phyloP scores from a whole-genome alignment of 1,140 invertebrate genomes.

The Pectinophora gossypiella region DNA sequence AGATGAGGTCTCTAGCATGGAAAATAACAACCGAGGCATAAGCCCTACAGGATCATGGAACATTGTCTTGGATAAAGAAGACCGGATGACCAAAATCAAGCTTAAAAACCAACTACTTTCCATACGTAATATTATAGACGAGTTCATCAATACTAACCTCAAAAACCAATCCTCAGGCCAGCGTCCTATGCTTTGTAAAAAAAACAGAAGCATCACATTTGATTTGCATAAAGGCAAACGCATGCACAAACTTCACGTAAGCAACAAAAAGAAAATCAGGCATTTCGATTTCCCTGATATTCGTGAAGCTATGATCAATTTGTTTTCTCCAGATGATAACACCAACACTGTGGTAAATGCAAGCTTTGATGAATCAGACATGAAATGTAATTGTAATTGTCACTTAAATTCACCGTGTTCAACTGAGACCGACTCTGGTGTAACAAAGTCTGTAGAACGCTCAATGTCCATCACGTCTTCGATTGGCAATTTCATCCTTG shows the following conservation, averaged over 20 bases:
- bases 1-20: conserved; percentile 22
- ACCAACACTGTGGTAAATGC: conserved; percentile 11
- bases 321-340: conserved; percentile 29
- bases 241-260: conserved; percentile 19
- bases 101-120: conserved; percentile 46
- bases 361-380: conserved; percentile 24
- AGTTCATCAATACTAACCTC: conserved; percentile 33
- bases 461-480: conserved; percentile 51
- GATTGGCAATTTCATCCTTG: conserved; percentile 58
- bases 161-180: background rate
- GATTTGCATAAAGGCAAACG: conserved; percentile 22
- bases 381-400: conserved; percentile 49
- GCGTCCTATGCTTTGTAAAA: background rate
- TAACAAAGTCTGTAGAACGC: conserved; percentile 33
- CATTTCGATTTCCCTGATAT: conserved; percentile 60
- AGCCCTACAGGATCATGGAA: conserved; percentile 50
- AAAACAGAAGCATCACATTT: conserved; percentile 19
- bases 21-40: conserved; percentile 21
- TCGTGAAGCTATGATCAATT: conserved; percentile 46
- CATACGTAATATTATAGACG: conserved; percentile 43
- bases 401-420: conserved; percentile 28
- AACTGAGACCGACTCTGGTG: conserved; percentile 35
- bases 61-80: conserved; percentile 50
- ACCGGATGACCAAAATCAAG: conserved; percentile 38
- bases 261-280: conserved; percentile 52